Base-by-base conservation (phyloP, 1,140 invertebrate species). In the Aphidius gifuensis region DNA sequence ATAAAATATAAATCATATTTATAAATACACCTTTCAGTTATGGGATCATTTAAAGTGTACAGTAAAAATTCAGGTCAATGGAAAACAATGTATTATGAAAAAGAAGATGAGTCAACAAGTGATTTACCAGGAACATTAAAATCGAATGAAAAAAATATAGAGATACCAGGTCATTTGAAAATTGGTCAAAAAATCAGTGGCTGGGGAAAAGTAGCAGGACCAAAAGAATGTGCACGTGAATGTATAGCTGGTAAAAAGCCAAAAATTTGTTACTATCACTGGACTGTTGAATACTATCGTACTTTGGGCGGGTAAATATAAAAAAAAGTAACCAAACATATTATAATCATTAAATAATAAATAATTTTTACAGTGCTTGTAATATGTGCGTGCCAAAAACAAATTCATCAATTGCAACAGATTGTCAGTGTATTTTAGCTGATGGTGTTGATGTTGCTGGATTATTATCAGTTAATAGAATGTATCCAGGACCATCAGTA, bases 401-500 rank as follows among this genome's bases (percentile, higher is more conserved):
- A 44, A 62, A 63, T 11, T 61, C 65, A 54, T 61, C 45, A 44
- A 84, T 89, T 11, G 87, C 87, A 83, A 89, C 87, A 68, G 85
- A 89, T 68, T 91, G 89, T 64, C 90, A 93, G 74, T 94, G 92
- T 74, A 86, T 93, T 0, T 74, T 92, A 38, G 91, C 88, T 53
- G 91, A 94, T 78, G 92, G 92, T 49, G 86, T 90, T 5, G 87
- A 91, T 42, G 80, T 87, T 86, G 69, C 88, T 87, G 68, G 55
- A 9, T 87, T 94, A 66, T 80, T 92, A 5, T 85, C 88, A 2
- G 88, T 89, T 2, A 94, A 95, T 80, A 83, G 92, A 72, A 91
- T 91, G 86, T 83, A 93, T 67, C 92, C 92, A 4, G 92, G 92
- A 63, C 92, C 92, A 9, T 87, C 87, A 58, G 92, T 94, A 63